Evolutionary conservation across 2,888 invertebrate species (phyloP), one percentile per base, ranked within the genome.

Genomic region (Drosophila atroscutellata): DNA sequence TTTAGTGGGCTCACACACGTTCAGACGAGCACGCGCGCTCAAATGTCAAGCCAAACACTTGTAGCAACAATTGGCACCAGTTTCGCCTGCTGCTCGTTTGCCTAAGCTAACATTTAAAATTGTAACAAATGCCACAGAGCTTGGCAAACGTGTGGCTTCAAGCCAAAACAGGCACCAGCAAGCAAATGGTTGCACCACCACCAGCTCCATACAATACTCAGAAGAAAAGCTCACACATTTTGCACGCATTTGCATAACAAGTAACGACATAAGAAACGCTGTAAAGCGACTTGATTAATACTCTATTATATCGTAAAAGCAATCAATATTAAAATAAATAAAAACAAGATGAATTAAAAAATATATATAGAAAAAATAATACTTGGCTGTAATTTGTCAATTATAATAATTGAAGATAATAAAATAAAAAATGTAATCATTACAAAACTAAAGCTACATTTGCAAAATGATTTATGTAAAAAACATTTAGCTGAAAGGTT

Each of bases 51-150:
- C 80, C 84, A 77, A 85, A 85, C 85, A 85, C 85, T 86, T 86
- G 85, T 84, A 76, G 73, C 89, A 84, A 89, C 86, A 86, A 89
- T 89, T 86, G 89, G 86, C 89, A 87, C 78, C 84, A 75, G 81
- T 49, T 71, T 66, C 39, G 76, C 62, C 59, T 55, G 74, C 67
- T 55, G 55, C 77, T 78, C 69, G 86, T 85, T 83, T 85, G 89
- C 76, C 77, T 71, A 77, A 67, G 80, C 82, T 89, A 86, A 88
- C 89, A 87, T 87, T 87, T 90, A 89, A 90, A 87, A 90, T 90
- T 90, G 90, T 87, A 87, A 88, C 87, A 87, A 87, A 90, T 87
- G 87, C 90, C 89, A 90, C 73, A 88, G 81, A 73, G 86, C 81
- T 70, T 47, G 73, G 82, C 75, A 66, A 86, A 86, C 87, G 89